A percentile compares a stretch with the other conserved stretches of the same genome.
phyloP scores from a whole-genome alignment of 2,113 vertebrate species.

The Diadophis punctatus region DNA sequence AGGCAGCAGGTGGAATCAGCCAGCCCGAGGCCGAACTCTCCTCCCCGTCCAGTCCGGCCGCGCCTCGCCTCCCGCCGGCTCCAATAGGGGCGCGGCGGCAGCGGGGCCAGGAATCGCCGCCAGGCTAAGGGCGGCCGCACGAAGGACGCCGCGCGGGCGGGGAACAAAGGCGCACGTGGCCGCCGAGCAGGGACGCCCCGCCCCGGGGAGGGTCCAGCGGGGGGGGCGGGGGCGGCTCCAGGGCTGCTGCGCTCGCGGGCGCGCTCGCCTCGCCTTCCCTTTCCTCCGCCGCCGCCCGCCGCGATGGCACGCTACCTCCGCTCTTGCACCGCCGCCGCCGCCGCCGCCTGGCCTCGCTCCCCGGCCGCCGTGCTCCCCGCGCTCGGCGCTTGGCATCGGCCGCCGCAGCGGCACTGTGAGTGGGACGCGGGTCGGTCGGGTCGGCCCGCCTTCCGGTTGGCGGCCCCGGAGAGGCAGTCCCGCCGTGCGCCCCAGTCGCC shows the following conservation, averaged over 20 bases:
- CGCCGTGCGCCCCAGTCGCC: neutral
- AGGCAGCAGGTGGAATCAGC: neutral
- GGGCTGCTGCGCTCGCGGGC: neutral
- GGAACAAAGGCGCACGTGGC: neutral
- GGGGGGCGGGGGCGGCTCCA: neutral
- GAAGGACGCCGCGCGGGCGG: neutral
- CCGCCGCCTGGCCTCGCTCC: neutral
- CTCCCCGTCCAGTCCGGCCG: no score
- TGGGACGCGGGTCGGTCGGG: neutral
- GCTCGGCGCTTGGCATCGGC: neutral
- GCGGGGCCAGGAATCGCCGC: no score
- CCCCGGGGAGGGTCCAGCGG: neutral
- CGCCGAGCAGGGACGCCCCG: neutral
- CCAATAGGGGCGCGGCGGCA: no score
- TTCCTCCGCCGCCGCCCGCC: neutral
- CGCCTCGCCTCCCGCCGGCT: no score
- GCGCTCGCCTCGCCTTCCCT: neutral
- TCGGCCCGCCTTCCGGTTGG: fast-evolving
- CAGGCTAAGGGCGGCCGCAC: no score
- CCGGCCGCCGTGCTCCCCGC: neutral
- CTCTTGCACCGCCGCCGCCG: neutral
- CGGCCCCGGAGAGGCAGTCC: neutral
- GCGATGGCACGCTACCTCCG: neutral
- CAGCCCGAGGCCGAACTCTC: no score
- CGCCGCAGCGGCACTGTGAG: constrained; percentile 12